A percentile compares a stretch with the other conserved stretches of the same genome.
phyloP scores from a whole-genome alignment of 2,113 vertebrate genomes.

The Silurus asotus region DNA sequence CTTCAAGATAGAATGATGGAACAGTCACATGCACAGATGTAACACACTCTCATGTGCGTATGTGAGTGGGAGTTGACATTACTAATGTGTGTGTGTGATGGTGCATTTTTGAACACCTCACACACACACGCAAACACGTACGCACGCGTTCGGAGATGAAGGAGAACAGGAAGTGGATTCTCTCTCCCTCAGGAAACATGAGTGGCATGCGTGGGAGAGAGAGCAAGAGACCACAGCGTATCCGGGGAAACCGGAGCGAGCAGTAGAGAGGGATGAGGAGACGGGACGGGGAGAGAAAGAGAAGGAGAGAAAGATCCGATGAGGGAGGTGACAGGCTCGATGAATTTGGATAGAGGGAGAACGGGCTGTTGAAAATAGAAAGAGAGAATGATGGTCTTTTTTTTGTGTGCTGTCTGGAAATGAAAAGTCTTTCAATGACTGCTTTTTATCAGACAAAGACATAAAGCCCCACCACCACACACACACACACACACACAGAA shows the following conservation, averaged over 20 bases:
- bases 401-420: slow-evolving; percentile 10
- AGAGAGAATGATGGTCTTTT: neutral
- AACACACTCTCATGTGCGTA: slow-evolving; percentile 1
- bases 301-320: neutral
- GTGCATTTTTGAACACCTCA: neutral
- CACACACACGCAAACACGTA: neutral
- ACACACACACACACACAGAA: neutral
- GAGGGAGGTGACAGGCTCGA: neutral
- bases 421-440: slow-evolving; percentile 10
- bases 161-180: slow-evolving; percentile 24
- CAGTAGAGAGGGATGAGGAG: neutral
- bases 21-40: slow-evolving; percentile 24
- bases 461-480: neutral
- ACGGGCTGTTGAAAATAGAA: neutral
- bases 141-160: neutral
- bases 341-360: slow-evolving; percentile 17
- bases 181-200: slow-evolving; percentile 21
- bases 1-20: neutral
- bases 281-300: neutral
- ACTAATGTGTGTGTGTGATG: neutral
- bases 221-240: neutral
- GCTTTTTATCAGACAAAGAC: neutral
- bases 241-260: neutral
- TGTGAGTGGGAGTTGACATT: slow-evolving; percentile 15
- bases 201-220: slow-evolving; percentile 18